These are phyloP conservation scores for Tenodera sinensis DNA, from an alignment of 2,888 invertebrate genomes.

Conservation along the genomic window DNA sequence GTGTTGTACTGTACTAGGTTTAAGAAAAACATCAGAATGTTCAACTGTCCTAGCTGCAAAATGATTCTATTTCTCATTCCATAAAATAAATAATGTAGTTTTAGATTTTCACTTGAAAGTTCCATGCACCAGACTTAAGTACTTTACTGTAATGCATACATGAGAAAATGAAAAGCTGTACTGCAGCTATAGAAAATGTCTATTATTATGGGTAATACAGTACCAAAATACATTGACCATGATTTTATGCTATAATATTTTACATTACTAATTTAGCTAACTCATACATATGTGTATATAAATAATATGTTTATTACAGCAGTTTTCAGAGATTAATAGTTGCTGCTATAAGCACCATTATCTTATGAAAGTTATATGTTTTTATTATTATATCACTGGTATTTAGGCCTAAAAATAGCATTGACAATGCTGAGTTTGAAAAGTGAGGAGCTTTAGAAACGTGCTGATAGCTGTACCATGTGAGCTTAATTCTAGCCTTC, in stretches of 20 bases:
- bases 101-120: background rate
- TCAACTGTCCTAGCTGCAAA: background rate
- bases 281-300: background rate
- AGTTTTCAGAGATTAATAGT: constrained; percentile 17
- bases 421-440: background rate
- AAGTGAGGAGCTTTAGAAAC: background rate
- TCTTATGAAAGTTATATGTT: background rate
- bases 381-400: background rate
- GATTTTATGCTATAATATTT: background rate
- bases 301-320: background rate
- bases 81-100: background rate
- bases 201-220: background rate
- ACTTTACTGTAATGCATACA: background rate
- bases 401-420: background rate
- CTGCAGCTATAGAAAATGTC: background rate
- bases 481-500: background rate
- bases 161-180: background rate
- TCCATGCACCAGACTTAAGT: background rate
- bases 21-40: background rate
- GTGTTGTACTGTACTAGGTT: background rate
- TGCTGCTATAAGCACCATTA: constrained; percentile 1
- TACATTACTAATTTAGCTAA: background rate
- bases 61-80: background rate
- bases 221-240: constrained; percentile 1
- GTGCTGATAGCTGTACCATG: background rate